A percentile compares a stretch with the other conserved stretches of the same genome.
Evolutionary conservation across 2,888 invertebrate genomes (phyloP).

Genomic region (Tenodera sinensis): DNA sequence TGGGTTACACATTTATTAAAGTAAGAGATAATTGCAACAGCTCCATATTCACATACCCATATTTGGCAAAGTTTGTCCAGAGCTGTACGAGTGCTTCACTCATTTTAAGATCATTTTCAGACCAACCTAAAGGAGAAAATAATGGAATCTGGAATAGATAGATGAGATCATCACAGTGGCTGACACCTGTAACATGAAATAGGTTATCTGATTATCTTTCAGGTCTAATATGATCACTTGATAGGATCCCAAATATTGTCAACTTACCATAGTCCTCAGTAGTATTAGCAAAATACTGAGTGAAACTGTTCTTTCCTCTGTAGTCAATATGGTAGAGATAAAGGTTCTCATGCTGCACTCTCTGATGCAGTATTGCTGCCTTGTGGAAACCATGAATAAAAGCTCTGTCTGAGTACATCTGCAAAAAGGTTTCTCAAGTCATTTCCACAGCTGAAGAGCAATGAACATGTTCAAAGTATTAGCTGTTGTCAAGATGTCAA

Average conservation of each 20-base stretch:
- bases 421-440: conserved; percentile 18
- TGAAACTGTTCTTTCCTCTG: conserved; percentile 46
- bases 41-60: conserved; percentile 43
- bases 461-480: too few relatives aligned
- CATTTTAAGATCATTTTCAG: conserved; percentile 41
- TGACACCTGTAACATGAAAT: conserved; percentile 40
- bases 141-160: conserved; percentile 49
- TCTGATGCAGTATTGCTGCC: conserved; percentile 39
- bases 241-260: neutral
- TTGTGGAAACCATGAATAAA: conserved; percentile 49
- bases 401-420: conserved; percentile 51
- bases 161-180: conserved; percentile 54
- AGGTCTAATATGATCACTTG: neutral
- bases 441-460: neutral
- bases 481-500: too few relatives aligned
- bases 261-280: conserved; percentile 19
- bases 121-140: conserved; percentile 44
- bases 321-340: conserved; percentile 51
- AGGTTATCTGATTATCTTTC: too few relatives aligned
- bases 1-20: too few relatives aligned
- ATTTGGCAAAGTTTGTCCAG: conserved; percentile 50
- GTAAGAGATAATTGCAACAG: neutral
- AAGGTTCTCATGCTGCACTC: conserved; percentile 43
- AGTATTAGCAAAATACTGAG: conserved; percentile 44
- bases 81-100: conserved; percentile 44